Base-by-base conservation (phyloP, 2,113 vertebrate species). In the Callionymus lyra region DNA sequence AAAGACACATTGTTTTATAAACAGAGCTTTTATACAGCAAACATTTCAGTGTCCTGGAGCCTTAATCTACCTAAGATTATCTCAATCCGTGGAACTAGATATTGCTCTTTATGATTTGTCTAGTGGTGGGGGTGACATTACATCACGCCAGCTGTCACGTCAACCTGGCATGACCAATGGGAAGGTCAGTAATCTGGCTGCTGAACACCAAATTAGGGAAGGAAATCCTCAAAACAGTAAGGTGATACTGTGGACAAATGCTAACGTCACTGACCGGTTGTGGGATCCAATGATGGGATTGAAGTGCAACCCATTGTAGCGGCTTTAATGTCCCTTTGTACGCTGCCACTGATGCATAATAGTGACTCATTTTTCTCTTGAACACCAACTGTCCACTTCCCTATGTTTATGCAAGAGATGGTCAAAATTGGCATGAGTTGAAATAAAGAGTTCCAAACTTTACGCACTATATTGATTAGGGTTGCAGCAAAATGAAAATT, bases 21-120 rank as follows among this genome's bases (percentile, higher is more conserved):
- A 86, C 80, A 82, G 67, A 63, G 72, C 58, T 69, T 83, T 81
- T 82, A 81, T 70, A 80, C 77, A 74, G 71, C 78, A 83, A 84
- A 81, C 77, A 85, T 82, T 67, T 72, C 71, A 74, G 70, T 75
- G 76, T 84, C 69, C 81, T 41, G 4, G 33, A 69, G 67, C 70
- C 77, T 79, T 85, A 84, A 86, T 86, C 83, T 79, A 80, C 68
- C 72, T 78, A 76, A 84, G 63, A 50, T 83, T 54, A 77, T 76
- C 76, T 80, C 68, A 82, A 79, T 81, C 76, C 79, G 65, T 60
- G 52, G 81, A 78, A 74, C 58, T 68, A 73, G 77, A 84, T 86
- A 80, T 81, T 83, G 76, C 79, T 85, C 76, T 84, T 85, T 83
- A 84, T 77, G 73, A 80, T 76, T 76, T 70, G 59, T 71, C 58